These are phyloP conservation scores for Gymnocypris eckloni DNA, from an alignment of 2,797 vertebrate species.

Conservation along the genomic window DNA sequence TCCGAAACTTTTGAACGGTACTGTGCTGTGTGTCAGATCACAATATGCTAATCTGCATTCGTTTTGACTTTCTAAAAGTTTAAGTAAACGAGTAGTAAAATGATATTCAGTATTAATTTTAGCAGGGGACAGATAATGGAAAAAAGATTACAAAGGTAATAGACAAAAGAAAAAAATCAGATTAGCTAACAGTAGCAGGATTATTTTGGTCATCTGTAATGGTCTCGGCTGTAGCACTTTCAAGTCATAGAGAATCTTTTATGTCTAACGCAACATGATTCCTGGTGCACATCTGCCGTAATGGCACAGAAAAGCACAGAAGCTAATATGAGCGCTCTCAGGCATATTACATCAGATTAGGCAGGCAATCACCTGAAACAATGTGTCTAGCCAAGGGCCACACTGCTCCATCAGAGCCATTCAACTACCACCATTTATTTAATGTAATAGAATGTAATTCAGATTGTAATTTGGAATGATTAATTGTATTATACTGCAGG, in stretches of 20 bases:
- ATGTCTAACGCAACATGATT: constrained; percentile 46
- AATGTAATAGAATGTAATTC: constrained; percentile 56
- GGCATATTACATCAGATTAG: constrained; percentile 62
- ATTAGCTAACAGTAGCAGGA: neutral
- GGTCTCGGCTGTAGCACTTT: constrained; percentile 41
- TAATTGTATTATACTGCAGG: constrained; percentile 44
- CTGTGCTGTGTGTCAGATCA: neutral
- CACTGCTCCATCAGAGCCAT: constrained; percentile 54
- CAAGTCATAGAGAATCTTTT: constrained; percentile 42
- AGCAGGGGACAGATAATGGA: neutral
- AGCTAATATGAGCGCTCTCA: constrained; percentile 44
- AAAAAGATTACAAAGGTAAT: neutral
- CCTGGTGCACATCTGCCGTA: constrained; percentile 36
- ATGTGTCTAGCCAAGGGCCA: constrained; percentile 54
- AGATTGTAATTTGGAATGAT: constrained; percentile 57
- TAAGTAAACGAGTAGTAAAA: neutral
- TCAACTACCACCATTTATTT: constrained; percentile 51
- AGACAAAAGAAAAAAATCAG: neutral
- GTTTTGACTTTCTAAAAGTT: neutral
- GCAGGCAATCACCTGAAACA: constrained; percentile 62
- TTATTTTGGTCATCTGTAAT: constrained; percentile 20
- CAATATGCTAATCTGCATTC: neutral
- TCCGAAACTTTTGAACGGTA: neutral
- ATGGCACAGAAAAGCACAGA: constrained; percentile 39
- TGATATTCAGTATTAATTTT: neutral